phyloP scores from a whole-genome alignment of 2,113 vertebrate species.

The Malaclemys terrapin region DNA sequence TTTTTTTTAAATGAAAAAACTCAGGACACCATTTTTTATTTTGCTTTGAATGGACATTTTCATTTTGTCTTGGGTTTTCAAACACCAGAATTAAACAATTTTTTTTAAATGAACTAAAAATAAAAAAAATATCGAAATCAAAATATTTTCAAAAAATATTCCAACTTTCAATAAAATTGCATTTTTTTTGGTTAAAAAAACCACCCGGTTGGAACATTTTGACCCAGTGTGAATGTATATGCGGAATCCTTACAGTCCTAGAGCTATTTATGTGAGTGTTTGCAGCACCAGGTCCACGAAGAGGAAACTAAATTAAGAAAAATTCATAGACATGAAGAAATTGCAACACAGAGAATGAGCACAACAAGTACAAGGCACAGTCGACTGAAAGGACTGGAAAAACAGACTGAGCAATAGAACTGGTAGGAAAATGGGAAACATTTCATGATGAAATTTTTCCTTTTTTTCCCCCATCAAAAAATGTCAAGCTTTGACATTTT shows the following conservation, averaged over 20 bases:
- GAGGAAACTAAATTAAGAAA: background rate
- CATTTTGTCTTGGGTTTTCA: background rate
- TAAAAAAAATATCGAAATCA: background rate
- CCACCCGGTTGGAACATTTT: background rate
- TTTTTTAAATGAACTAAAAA: background rate
- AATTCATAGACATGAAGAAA: background rate
- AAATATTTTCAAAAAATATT: background rate
- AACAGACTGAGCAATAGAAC: background rate
- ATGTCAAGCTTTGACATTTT: background rate
- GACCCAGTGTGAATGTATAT: background rate
- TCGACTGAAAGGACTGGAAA: background rate
- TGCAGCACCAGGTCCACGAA: background rate
- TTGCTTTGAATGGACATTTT: background rate
- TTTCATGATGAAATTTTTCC: too few relatives aligned
- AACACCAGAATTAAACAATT: background rate
- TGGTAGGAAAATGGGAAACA: background rate
- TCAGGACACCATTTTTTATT: too few relatives aligned
- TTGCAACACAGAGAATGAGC: background rate
- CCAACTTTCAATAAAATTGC: background rate
- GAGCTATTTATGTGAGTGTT: background rate
- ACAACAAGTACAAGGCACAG: background rate
- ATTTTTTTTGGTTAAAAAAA: background rate
- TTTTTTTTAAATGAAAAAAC: too few relatives aligned
- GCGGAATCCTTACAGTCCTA: background rate
- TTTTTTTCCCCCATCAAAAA: too few relatives aligned